Conservation (phyloP, 2,113 vertebrate species). For the Leptodactylus fuscus region DNA sequence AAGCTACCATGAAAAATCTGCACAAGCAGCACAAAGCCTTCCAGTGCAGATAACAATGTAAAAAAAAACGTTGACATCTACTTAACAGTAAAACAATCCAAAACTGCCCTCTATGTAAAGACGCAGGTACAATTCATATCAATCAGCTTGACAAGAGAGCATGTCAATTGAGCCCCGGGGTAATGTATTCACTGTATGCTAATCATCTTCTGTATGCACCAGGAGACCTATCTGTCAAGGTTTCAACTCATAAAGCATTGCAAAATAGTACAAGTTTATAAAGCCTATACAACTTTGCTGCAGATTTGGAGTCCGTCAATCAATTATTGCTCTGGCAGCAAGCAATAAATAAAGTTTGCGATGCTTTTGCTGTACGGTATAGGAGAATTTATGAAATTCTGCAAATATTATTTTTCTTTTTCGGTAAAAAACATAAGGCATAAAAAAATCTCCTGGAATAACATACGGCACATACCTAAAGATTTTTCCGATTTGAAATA, state of each 20-base stretch:
- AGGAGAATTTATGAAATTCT: conserved; percentile 34
- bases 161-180: conserved; percentile 50
- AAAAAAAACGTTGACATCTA: conserved; percentile 20
- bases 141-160: conserved; percentile 53
- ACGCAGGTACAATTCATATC: conserved; percentile 47
- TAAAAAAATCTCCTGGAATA: too few relatives aligned
- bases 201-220: conserved; percentile 42
- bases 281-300: conserved; percentile 38
- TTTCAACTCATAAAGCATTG: conserved; percentile 41
- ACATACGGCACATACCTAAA: too few relatives aligned
- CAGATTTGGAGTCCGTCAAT: conserved; percentile 29
- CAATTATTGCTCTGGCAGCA: conserved; percentile 39
- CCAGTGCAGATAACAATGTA: conserved; percentile 13
- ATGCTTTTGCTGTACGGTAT: not conserved
- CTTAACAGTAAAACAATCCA: conserved; percentile 37
- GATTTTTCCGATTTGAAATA: too few relatives aligned
- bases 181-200: conserved; percentile 57
- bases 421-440: not conserved
- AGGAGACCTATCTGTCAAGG: conserved; percentile 52
- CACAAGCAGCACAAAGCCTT: conserved; percentile 30
- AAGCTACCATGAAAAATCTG: not conserved
- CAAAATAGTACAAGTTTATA: conserved; percentile 45
- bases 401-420: not conserved
- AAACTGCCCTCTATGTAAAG: conserved; percentile 33
- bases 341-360: conserved; percentile 34